Percentiles rank a stretch among this genome's conserved stretches.
phyloP scores from a whole-genome alignment of 2,888 invertebrate genomes.

The Cacoxenus indagator region DNA sequence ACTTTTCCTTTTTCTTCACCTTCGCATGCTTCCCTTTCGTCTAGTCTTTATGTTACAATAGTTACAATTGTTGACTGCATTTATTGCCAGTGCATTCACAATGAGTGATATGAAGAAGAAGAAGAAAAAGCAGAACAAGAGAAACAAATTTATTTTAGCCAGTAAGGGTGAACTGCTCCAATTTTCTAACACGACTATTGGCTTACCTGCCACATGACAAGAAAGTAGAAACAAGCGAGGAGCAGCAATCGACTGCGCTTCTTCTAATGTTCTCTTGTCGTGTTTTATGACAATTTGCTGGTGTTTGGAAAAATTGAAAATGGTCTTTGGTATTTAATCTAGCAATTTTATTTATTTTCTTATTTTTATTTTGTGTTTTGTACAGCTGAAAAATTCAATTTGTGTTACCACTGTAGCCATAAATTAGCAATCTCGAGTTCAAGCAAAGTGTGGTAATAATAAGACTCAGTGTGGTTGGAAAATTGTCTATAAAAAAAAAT shows the following conservation, averaged over 20 bases:
- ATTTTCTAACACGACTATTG: too few relatives aligned
- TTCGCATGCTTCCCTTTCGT: too few relatives aligned
- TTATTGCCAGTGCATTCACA: background rate
- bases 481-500: background rate
- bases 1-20: slow-evolving; percentile 18
- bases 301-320: slow-evolving; percentile 59
- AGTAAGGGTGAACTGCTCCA: too few relatives aligned
- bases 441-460: background rate
- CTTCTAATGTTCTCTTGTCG: slow-evolving; percentile 19
- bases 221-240: too few relatives aligned
- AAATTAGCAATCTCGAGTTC: background rate
- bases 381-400: background rate
- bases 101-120: too few relatives aligned
- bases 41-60: background rate
- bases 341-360: too few relatives aligned
- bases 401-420: background rate
- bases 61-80: slow-evolving; percentile 25
- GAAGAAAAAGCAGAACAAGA: too few relatives aligned
- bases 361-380: background rate
- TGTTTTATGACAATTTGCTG: slow-evolving; percentile 50
- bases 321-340: slow-evolving; percentile 8
- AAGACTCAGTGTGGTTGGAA: background rate
- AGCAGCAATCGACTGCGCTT: background rate
- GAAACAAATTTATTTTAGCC: too few relatives aligned
- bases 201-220: background rate